These are phyloP conservation scores for Mactromeris polynyma DNA, from an alignment of 2,888 invertebrate genomes.

Conservation along the genomic window DNA sequence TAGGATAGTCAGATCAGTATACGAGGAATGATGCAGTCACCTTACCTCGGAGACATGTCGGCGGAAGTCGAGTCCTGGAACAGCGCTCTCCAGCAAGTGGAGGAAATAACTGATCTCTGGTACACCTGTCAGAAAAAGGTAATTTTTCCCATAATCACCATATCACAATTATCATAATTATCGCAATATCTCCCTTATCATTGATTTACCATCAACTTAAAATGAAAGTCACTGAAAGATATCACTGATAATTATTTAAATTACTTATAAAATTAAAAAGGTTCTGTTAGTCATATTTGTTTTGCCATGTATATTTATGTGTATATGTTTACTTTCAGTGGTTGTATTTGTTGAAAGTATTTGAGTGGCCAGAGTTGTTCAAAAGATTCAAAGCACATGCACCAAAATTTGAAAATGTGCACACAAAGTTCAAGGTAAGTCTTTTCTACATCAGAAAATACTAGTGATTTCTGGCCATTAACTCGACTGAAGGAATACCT, in stretches of 20 bases:
- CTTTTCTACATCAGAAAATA: no score
- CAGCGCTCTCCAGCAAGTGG: slow-evolving; percentile 82
- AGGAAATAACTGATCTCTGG: slow-evolving; percentile 86
- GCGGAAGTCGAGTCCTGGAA: slow-evolving; percentile 82
- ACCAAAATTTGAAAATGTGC: slow-evolving; percentile 82
- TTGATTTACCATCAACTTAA: no score
- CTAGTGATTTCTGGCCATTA: no score
- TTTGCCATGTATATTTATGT: no score
- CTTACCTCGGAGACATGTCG: slow-evolving; percentile 84
- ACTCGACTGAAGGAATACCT: no score
- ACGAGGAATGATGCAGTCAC: slow-evolving; percentile 81
- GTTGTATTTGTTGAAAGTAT: slow-evolving; percentile 86
- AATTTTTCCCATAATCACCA: no score
- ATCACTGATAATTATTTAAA: no score
- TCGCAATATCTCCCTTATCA: no score
- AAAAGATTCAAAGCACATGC: slow-evolving; percentile 77
- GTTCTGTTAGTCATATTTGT: no score
- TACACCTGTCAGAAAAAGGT: slow-evolving; percentile 85
- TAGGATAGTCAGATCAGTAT: slow-evolving; percentile 84
- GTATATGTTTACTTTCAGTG: slow-evolving; percentile 77
- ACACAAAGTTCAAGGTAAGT: slow-evolving; percentile 83
- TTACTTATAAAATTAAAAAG: no score
- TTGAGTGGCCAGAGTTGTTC: slow-evolving; percentile 84
- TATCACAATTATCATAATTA: no score
- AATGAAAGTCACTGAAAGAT: no score